Evolutionary conservation across 2,113 vertebrate genomes (phyloP), one percentile per base, ranked within the genome.

Genomic region (Delphinapterus leucas): DNA sequence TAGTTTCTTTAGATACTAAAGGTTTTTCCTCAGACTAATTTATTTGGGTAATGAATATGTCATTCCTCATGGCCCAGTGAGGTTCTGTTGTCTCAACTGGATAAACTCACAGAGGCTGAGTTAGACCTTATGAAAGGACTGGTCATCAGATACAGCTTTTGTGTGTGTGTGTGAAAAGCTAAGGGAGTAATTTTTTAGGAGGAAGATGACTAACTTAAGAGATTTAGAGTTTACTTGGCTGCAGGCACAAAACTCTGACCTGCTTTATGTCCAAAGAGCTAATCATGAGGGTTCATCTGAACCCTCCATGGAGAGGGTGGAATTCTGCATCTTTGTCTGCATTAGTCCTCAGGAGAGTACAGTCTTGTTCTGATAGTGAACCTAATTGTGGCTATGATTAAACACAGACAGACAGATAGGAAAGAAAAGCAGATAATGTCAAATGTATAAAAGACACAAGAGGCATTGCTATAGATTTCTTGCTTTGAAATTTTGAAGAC

Each of bases 41-140:
- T 98, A 95, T 96, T 97, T 94, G 33, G 91, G 95, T 97, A 98
- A 98, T 98, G 97, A 97, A 97, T 96, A 94, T 97, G 93, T 83
- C 96, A 96, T 97, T 98, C 86, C 89, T 98, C 97, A 81, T 77
- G 25, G 63, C 2, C 90, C 80, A 96, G 94, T 41, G 49, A 81
- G 89, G 88, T 94, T 95, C 88, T 85, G 71, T 97, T 98, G 77
- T 97, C 88, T 98, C 90, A 49, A 8, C 11, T 91, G 95, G 31
- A 67, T 93, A 83, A 23, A 88, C 41, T 90, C 55, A 79, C 53
- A 47, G 61, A 95, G 77, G 93, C 95, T 96, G 97, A 90, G 93
- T 83, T 91, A 93, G 93, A 94, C 81, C 11, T 71, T 98, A 91
- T 89, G 91, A 73, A 97, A 96, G 44, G 85, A 97, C 80, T 85